Evolutionary conservation across 2,797 vertebrate genomes (phyloP), one percentile per base, ranked within the genome.

Genomic region (Danio jaintianensis): DNA sequence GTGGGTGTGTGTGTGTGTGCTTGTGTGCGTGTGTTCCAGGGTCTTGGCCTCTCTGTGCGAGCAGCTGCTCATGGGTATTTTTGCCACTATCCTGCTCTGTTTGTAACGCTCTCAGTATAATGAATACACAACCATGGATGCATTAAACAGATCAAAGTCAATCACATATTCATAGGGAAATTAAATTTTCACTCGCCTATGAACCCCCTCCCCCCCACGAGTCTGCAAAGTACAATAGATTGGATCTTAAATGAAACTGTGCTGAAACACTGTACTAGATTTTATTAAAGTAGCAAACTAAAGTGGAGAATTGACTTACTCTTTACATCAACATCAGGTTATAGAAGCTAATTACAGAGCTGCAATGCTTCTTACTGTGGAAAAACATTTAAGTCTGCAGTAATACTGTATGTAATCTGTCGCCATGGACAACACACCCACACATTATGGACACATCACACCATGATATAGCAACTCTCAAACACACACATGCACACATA

Each of bases 81-180:
- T 63, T 79, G 13, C 58, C 55, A 70, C 48, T 40, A 70, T 52
- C 29, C 36, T 29, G 12, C 22, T 68, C 42, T 67, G 53, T 47
- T 15, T 47, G 13, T 7, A 67, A 47, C 52, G 42, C 48, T 55
- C 42, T 36, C 18, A 40, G 22, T 74, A 42, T 74, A 61, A 78
- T 78, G 68, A 81, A 78, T 56, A 85, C 45, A 45, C 55, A 48
- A 61, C 52, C 12, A 8, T 29, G 16, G 62, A 70, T 73, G 82
- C 85, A 58, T 88, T 83, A 81, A 81, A 81, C 82, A 83, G 88
- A 87, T 89, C 85, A 80, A 81, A 81, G 86, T 86, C 90, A 90
- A 92, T 92, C 91, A 88, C 75, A 67, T 87, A 90, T 91, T 92
- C 91, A 91, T 90, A 82, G 85, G 72, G 88, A 84, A 91, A 92